These are phyloP conservation scores for Drosophila quasianomalipes DNA, from an alignment of 2,888 invertebrate genomes.

Conservation along the genomic window DNA sequence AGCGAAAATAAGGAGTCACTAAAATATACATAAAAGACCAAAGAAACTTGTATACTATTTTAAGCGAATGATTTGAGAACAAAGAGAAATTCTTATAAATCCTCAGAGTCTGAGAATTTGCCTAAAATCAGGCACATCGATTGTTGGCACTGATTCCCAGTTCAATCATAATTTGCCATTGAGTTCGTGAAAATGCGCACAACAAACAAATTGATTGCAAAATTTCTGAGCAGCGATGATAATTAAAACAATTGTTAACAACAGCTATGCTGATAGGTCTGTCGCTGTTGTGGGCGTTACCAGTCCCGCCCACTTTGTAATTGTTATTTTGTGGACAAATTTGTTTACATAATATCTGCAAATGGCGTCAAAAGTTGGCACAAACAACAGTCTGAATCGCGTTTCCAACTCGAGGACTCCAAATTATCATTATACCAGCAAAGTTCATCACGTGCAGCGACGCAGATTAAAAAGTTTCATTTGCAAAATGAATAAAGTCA, in stretches of 20 bases:
- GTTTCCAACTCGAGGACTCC: constrained; percentile 5
- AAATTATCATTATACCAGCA: constrained; percentile 7
- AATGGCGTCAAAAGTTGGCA: constrained; percentile 30
- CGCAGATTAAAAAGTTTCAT: constrained; percentile 6
- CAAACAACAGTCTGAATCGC: constrained; percentile 14
- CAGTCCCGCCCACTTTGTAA: not conserved
- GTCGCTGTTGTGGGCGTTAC: constrained; percentile 7
- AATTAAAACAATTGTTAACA: constrained; percentile 17
- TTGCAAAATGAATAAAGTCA: not conserved
- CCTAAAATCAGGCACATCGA: not conserved
- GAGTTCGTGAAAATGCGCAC: not conserved
- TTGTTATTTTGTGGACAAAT: constrained; percentile 2
- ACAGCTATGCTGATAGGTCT: not conserved
- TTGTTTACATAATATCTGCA: constrained; percentile 19
- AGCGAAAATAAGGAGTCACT: not conserved
- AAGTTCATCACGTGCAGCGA: not conserved
- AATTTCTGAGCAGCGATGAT: not conserved
- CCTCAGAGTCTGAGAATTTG: not conserved
- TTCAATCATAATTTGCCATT: not conserved
- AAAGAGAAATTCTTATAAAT: not conserved
- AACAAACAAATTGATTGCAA: constrained; percentile 26
- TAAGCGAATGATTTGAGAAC: not conserved
- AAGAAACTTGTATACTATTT: not conserved
- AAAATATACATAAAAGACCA: not conserved
- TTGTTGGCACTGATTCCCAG: not conserved